Percentiles rank a stretch among this genome's conserved stretches.
Conservation (phyloP, 2,888 invertebrate genomes). For the Calameuta filiformis region DNA sequence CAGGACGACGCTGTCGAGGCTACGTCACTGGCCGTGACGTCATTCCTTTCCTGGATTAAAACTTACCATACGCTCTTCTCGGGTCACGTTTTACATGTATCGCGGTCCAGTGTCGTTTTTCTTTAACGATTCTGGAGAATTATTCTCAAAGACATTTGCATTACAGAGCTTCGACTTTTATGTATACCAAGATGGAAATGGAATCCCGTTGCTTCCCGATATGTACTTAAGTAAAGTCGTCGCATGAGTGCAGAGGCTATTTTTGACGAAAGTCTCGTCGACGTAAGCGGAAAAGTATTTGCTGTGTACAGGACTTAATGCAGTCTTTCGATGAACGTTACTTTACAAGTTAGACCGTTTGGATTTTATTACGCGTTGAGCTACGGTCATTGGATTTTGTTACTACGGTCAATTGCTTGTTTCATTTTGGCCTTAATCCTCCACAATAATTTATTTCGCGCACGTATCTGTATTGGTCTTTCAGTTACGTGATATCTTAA, state of each 20-base stretch:
- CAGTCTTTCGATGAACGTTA: not conserved
- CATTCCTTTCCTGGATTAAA: not conserved
- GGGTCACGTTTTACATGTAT: not conserved
- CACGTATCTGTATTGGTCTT: not conserved
- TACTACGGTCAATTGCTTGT: not conserved
- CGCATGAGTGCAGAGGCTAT: not conserved
- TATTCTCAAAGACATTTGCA: not conserved
- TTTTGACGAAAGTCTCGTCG: not conserved
- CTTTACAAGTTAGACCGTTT: not conserved
- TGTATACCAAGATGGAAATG: not conserved
- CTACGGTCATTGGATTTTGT: not conserved
- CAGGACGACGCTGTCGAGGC: not conserved
- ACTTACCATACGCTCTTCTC: not conserved
- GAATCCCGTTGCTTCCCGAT: not conserved
- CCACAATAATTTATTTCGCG: not conserved
- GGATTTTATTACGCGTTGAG: not conserved
- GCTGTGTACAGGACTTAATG: not conserved
- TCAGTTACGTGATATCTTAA: not conserved
- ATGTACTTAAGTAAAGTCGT: not conserved
- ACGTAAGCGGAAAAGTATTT: not conserved
- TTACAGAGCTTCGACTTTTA: not conserved
- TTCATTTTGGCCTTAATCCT: not conserved
- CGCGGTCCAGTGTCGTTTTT: not conserved
- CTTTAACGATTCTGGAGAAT: not conserved
- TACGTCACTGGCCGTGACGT: constrained; percentile 1